Base-by-base conservation (phyloP, 2,113 vertebrate species). In the Rynchops niger region DNA sequence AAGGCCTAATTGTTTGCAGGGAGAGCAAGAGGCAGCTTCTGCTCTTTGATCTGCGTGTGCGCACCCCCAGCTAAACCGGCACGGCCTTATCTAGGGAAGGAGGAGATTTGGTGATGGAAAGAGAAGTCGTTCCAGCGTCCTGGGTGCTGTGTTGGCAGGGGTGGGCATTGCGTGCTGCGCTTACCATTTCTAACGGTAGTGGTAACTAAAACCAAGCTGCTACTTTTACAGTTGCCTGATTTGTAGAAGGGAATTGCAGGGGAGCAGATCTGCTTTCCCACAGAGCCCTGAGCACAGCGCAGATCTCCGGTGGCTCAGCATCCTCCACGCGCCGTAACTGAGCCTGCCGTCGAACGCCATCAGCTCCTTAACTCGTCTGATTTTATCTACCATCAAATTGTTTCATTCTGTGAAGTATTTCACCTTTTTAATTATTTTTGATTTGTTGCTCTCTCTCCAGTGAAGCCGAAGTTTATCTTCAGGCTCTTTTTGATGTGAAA, bases 1-100 rank as follows among this genome's bases (percentile, higher is more conserved):
- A 93, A 86, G 80, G 55, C 49, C 38, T 55, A 73, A 86, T 96
- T 94, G 90, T 94, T 43, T 94, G 76, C 88, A 90, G 93, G 47
- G 76, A 81, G 32, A 86, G 82, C 2, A 6, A 70, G 84, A 79
- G 34, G 77, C 88, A 47, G 73, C 63, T 83, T 73, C 74, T 85
- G 76, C 86, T 80, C 91, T 92, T 86, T 88, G 94, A 90, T 90
- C 58, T 53, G 3, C 34, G 0, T 1, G 19, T 22, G 62, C n/a
- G 2, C 47, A 12, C 26, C 36, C 79, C 70, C 43, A 53, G 63
- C 53, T 26, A 5, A 29, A 43, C 29, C 40, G 2, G 32, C 0
- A 2, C 29, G 1, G 4, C 3, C 34, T 30, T 12, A 9, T 18
- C 70, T 29, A 5, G 56, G 69, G 34, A 67, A 21, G 1, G 14